These are phyloP conservation scores for Strigamia transsilvanica DNA, from an alignment of 2,888 invertebrate genomes.

Conservation along the genomic window DNA sequence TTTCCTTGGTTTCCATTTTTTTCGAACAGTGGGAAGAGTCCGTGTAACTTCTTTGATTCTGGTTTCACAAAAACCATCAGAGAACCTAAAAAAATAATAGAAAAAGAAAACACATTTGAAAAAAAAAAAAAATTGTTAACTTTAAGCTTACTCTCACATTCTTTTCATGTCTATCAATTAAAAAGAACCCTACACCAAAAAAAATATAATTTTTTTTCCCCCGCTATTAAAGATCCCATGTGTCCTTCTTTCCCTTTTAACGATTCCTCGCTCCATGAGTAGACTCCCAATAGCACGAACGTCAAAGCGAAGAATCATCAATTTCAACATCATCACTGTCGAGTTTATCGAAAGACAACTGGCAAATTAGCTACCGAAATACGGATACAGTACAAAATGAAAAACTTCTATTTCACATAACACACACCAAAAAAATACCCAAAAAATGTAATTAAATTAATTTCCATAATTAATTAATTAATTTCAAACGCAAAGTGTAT, in stretches of 20 bases:
- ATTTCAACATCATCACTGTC: constrained; percentile 1
- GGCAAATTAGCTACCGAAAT: neutral
- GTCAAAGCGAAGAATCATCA: constrained; percentile 25
- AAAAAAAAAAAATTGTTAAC: neutral
- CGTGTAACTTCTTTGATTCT: constrained; percentile 57
- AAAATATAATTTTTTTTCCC: neutral
- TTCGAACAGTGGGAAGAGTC: constrained; percentile 69
- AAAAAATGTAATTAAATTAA: neutral
- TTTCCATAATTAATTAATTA: neutral
- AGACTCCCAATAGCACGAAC: constrained; percentile 2
- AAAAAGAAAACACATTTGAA: neutral
- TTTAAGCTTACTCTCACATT: neutral
- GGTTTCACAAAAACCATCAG: constrained; percentile 60
- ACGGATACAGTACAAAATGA: neutral
- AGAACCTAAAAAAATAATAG: constrained; percentile 56
- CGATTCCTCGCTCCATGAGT: neutral
- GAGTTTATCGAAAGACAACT: neutral
- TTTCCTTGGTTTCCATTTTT: constrained; percentile 76
- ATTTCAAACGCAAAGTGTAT: neutral
- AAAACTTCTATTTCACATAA: neutral
- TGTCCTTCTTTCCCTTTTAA: constrained; percentile 5
- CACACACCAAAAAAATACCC: neutral
- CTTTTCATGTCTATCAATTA: constrained; percentile 10
- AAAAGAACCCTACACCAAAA: neutral
- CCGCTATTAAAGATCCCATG: neutral